phyloP scores from a whole-genome alignment of 2,797 vertebrate genomes.

The Petrocephalus schoutedeni region DNA sequence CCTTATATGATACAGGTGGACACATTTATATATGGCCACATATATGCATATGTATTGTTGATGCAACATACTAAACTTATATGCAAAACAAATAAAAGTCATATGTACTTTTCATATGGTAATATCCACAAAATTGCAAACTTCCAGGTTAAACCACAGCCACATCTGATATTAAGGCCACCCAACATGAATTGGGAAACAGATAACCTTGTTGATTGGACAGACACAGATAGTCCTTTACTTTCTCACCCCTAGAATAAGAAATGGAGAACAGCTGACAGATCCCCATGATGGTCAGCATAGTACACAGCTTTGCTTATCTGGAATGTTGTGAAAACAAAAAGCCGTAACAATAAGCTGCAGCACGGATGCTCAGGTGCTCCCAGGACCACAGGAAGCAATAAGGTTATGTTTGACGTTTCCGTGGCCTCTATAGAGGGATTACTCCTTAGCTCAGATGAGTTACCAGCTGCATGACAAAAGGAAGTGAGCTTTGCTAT shows the following conservation, averaged over 20 bases:
- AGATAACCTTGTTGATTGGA: neutral
- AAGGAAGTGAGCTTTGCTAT: conserved; percentile 2
- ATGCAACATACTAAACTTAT: neutral
- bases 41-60: neutral
- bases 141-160: neutral
- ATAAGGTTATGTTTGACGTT: neutral
- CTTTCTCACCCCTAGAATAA: neutral
- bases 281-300: neutral
- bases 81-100: neutral
- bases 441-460: conserved; percentile 2
- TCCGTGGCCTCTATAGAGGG: neutral
- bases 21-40: neutral
- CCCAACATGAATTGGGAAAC: neutral
- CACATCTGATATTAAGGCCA: neutral
- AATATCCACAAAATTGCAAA: neutral
- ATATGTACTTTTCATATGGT: neutral
- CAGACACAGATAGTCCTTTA: neutral
- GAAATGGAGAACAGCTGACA: neutral
- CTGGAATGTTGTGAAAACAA: neutral
- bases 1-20: too few species aligned
- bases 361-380: neutral
- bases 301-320: neutral
- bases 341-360: neutral
- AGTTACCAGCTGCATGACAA: conserved; percentile 8
- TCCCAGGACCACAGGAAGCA: neutral